A percentile compares a stretch with the other conserved stretches of the same genome.
Conservation (phyloP, 2,113 vertebrate species). For the Blennius ocellaris region DNA sequence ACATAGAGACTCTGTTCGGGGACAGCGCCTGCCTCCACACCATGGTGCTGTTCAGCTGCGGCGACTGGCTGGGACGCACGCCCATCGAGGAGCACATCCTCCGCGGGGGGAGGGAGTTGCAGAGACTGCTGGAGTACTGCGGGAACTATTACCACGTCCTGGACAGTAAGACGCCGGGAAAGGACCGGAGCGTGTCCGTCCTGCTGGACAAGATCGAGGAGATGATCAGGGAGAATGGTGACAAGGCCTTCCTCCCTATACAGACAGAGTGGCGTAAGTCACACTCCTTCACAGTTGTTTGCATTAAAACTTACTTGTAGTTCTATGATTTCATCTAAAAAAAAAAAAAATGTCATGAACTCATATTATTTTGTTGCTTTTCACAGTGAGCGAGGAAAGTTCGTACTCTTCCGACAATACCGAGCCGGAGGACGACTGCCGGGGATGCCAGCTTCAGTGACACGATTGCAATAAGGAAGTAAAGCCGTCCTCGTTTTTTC, state of each 20-base stretch:
- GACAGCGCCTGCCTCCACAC: slow-evolving; percentile 80
- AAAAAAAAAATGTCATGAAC: too few relatives aligned
- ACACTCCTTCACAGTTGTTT: neutral
- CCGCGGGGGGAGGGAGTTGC: slow-evolving; percentile 77
- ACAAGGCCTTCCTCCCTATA: slow-evolving; percentile 81
- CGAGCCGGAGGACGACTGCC: slow-evolving; percentile 78
- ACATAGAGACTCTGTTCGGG: slow-evolving; percentile 82
- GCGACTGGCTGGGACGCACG: slow-evolving; percentile 82
- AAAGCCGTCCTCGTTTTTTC: slow-evolving; percentile 24
- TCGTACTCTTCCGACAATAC: slow-evolving; percentile 81
- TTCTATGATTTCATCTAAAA: neutral
- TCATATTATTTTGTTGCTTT: slow-evolving; percentile 33
- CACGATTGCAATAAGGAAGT: neutral
- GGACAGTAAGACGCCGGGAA: slow-evolving; percentile 80
- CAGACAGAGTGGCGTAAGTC: slow-evolving; percentile 80
- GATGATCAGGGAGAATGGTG: slow-evolving; percentile 83
- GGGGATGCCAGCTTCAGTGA: slow-evolving; percentile 80
- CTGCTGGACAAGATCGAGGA: slow-evolving; percentile 84
- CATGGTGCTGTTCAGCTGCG: slow-evolving; percentile 84
- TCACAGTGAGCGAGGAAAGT: slow-evolving; percentile 80
- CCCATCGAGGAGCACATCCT: slow-evolving; percentile 85
- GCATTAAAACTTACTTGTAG: neutral
- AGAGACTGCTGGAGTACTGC: slow-evolving; percentile 81
- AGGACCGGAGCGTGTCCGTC: slow-evolving; percentile 76
- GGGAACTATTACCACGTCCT: slow-evolving; percentile 84